phyloP scores from a whole-genome alignment of 2,888 invertebrate genomes.

The Adelphocoris suturalis region DNA sequence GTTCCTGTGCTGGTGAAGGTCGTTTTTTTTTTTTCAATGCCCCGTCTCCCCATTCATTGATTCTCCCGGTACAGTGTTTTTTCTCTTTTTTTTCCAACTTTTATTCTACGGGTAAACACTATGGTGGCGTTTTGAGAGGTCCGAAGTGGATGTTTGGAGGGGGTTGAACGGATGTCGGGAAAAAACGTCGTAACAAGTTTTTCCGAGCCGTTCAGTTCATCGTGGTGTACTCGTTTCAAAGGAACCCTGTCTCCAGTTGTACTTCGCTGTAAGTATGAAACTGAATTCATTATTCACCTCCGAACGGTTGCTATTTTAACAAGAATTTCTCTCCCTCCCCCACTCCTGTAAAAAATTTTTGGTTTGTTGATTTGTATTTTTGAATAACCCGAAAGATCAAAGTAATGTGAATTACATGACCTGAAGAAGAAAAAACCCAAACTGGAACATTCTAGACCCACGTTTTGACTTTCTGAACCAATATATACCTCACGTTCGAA shows the following conservation, averaged over 20 bases:
- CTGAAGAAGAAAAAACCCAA: no score
- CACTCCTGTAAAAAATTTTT: no score
- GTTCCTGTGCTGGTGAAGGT: conserved; percentile 65
- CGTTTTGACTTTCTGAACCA: no score
- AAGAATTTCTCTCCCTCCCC: no score
- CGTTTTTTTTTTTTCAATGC: conserved; percentile 65
- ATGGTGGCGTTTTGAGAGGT: conserved; percentile 3
- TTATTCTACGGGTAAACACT: conserved; percentile 36
- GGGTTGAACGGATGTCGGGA: not conserved
- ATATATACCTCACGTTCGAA: no score
- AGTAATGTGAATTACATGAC: no score
- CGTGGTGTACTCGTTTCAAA: not conserved
- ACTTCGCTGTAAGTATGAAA: not conserved
- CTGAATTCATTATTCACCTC: not conserved
- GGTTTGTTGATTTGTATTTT: no score
- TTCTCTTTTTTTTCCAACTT: conserved; percentile 21
- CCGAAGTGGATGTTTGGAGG: not conserved
- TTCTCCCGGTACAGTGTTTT: conserved; percentile 54
- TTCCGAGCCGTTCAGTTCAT: not conserved
- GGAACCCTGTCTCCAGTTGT: not conserved
- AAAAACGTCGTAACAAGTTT: not conserved
- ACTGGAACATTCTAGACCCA: no score
- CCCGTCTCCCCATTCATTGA: conserved; percentile 63
- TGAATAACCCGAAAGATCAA: no score
- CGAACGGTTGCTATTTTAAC: no score